Base-by-base conservation (phyloP, 2,113 vertebrate genomes). In the Haemorhous mexicanus region DNA sequence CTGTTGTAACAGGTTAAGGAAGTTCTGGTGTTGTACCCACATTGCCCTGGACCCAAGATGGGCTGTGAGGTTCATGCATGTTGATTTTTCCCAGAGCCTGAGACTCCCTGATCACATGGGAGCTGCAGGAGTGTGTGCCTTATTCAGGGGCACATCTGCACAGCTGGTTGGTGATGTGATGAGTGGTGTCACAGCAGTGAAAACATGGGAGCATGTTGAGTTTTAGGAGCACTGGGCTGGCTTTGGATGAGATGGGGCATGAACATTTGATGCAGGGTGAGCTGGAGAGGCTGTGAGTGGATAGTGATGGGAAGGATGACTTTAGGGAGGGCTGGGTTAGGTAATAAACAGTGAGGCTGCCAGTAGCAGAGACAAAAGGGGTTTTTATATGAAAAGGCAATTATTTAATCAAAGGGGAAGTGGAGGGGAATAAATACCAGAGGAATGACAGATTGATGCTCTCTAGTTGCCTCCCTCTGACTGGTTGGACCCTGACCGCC, bases 351-450 rank as follows among this genome's bases (percentile, higher is more conserved):
- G 43, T 63, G 56, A 94, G 47, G 37, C 39, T 85, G 75, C 82
- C 66, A 59, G 32, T 8, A 44, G 43, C 74, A 92, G 80, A 94
- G 44, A 41, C 75, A 78, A 86, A 88, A 73, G 35, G 27, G 27
- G 4, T 13, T 90, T 78, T 79, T 52, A 75, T 32, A 73, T 83
- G 67, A 84, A 90, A 93, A 95, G 46, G 28, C n/a, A 85, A 61
- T 93, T 85, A 66, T 76, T 88, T 86, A 67, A 86, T 92, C 66
- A 76, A 78, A 90, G 44, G 14, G 11, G 49, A 79, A 90, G 67
- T 39, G 22, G 30, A 62, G 16, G 16, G 37, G 46, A 84, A 52
- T 66, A 87, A 83, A 77, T 76, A 56, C 7, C 19, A 86, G 30
- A 30, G 37, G n/a, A 78, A 49, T 82, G 75, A 75, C 33, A 70